These are phyloP conservation scores for Pomacea maculata DNA, from an alignment of 1,140 invertebrate genomes.

Conservation along the genomic window DNA sequence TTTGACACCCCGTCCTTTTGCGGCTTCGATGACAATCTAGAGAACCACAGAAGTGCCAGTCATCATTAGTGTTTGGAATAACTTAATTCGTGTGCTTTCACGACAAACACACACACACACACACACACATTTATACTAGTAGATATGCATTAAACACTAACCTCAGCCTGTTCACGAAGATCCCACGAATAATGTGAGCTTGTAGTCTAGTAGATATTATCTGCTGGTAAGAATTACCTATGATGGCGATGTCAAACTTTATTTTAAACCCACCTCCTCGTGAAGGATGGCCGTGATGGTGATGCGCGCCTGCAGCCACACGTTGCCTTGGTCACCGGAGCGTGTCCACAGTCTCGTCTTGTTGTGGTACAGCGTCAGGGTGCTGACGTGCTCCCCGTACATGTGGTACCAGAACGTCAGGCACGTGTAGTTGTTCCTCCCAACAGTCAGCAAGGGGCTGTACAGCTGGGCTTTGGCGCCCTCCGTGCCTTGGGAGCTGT, in stretches of 20 bases:
- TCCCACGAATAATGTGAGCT: too few species aligned
- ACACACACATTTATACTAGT: too few species aligned
- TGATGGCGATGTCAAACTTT: too few species aligned
- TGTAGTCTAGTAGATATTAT: too few species aligned
- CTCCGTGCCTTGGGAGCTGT: constrained; percentile 28
- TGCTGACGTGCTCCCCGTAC: constrained; percentile 57
- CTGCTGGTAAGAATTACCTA: too few species aligned
- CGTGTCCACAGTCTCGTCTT: constrained; percentile 43
- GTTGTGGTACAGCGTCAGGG: constrained; percentile 60
- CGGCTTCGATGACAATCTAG: constrained; percentile 31
- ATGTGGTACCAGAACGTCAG: constrained; percentile 62
- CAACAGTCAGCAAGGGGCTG: constrained; percentile 43
- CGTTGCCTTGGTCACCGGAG: constrained; percentile 49
- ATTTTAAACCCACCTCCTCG: too few species aligned
- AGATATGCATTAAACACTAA: too few species aligned
- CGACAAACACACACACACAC: too few species aligned
- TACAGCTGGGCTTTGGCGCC: constrained; percentile 52
- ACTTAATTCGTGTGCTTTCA: too few species aligned
- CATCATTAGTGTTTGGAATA: too few species aligned
- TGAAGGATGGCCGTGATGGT: neutral
- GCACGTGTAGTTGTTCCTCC: constrained; percentile 36
- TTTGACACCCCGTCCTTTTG: constrained; percentile 32
- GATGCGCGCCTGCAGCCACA: constrained; percentile 48
- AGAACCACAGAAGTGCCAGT: neutral
- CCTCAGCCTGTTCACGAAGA: too few species aligned